Conservation (phyloP, 2,888 invertebrate species). For the Drosophila prostipennis region DNA sequence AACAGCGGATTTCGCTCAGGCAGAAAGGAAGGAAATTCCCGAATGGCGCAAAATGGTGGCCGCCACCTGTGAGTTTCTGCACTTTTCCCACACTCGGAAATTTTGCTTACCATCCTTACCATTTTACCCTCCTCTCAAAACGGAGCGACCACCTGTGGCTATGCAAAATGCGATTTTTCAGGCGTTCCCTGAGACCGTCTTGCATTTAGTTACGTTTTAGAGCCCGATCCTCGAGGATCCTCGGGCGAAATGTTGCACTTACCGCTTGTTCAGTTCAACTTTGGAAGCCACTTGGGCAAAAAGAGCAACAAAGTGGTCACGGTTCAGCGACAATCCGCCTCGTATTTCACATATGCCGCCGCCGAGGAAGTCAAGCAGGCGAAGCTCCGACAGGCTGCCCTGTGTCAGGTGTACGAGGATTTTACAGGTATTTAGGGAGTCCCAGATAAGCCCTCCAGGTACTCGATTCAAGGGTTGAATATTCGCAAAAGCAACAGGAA, state of each 20-base stretch:
- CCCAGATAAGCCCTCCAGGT: constrained; percentile 10
- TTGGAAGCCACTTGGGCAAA: constrained; percentile 22
- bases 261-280: constrained; percentile 41
- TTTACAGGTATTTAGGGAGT: constrained; percentile 64
- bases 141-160: constrained; percentile 66
- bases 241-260: constrained; percentile 60
- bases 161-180: constrained; percentile 34
- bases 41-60: constrained; percentile 32
- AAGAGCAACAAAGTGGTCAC: constrained; percentile 55
- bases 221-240: constrained; percentile 58
- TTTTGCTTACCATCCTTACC: constrained; percentile 19
- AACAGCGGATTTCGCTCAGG: constrained; percentile 20
- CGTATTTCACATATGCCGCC: constrained; percentile 61
- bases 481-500: constrained; percentile 5
- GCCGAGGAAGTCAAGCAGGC: constrained; percentile 54
- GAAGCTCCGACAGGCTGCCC: constrained; percentile 59
- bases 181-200: constrained; percentile 5
- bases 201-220: constrained; percentile 60
- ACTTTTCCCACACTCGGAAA: constrained; percentile 43
- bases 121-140: constrained; percentile 2
- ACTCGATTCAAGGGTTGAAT: constrained; percentile 19
- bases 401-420: constrained; percentile 73
- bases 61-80: constrained; percentile 57
- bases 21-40: constrained; percentile 65
- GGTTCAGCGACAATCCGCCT: constrained; percentile 59